Conservation (phyloP, 2,888 invertebrate species). For the Drosophila nigricruria region DNA sequence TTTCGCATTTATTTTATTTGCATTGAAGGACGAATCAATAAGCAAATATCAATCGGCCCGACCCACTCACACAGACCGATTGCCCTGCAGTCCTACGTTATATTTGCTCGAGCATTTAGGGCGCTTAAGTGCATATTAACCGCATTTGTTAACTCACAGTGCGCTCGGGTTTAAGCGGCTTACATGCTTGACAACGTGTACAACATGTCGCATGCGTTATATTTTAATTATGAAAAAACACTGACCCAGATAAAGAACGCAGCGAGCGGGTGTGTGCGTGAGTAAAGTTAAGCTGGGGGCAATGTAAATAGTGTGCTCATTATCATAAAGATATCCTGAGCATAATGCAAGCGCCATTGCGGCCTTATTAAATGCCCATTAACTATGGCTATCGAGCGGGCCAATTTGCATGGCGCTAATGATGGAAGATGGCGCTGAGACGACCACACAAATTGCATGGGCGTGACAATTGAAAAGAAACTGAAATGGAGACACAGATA, state of each 20-base stretch:
- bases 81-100: neutral
- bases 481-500: neutral
- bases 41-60: conserved; percentile 37
- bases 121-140: conserved; percentile 45
- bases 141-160: conserved; percentile 44
- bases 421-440: neutral
- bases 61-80: neutral
- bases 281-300: neutral
- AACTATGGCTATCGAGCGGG: conserved; percentile 33
- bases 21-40: conserved; percentile 34
- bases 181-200: conserved; percentile 56
- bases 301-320: conserved; percentile 34
- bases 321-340: conserved; percentile 28
- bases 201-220: conserved; percentile 60
- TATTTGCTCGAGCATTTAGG: conserved; percentile 42
- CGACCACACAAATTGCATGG: conserved; percentile 39
- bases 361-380: conserved; percentile 52
- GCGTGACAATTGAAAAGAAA: conserved; percentile 42
- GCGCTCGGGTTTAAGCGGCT: conserved; percentile 60
- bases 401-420: conserved; percentile 42
- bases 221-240: conserved; percentile 66
- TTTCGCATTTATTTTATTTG: conserved; percentile 4
- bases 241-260: conserved; percentile 24
- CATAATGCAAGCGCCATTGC: conserved; percentile 24
- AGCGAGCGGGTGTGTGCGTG: neutral